A percentile compares a stretch with the other conserved stretches of the same genome.
Conservation (phyloP, 2,888 invertebrate species). For the Seladonia tumulorum region DNA sequence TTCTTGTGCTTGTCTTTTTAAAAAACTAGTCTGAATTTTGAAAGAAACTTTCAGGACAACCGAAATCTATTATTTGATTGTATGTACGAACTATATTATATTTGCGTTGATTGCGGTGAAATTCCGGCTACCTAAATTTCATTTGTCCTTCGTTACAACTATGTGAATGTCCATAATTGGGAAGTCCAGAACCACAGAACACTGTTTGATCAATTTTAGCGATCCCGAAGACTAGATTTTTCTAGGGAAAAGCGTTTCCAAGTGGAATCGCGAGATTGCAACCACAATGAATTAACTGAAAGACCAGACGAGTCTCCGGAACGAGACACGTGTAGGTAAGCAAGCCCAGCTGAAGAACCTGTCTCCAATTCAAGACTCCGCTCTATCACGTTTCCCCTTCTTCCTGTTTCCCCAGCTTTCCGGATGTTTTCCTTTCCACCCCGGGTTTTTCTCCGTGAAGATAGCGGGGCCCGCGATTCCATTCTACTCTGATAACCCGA, state of each 20-base stretch:
- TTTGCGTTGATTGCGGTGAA: no score
- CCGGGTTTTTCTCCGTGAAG: not conserved
- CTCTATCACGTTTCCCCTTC: conserved; percentile 8
- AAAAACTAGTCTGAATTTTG: no score
- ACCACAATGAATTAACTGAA: not conserved
- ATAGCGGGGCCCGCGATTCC: conserved; percentile 1
- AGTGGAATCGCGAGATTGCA: not conserved
- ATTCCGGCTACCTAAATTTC: no score
- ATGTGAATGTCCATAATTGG: no score
- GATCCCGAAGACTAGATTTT: not conserved
- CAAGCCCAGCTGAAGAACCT: not conserved
- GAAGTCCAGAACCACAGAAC: not conserved
- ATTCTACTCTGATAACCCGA: conserved; percentile 13
- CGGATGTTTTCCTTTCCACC: conserved; percentile 20
- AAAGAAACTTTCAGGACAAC: no score
- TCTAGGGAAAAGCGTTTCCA: not conserved
- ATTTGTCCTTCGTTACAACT: no score
- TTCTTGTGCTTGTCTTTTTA: no score
- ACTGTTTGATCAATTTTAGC: not conserved
- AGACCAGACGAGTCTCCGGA: not conserved
- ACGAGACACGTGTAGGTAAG: conserved; percentile 6
- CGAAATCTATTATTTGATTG: no score
- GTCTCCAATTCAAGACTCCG: not conserved
- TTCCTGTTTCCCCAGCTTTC: conserved; percentile 39
- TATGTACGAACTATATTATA: no score